Conservation (phyloP, 37 sponge, comb jelly and placozoan genomes). For the Spongilla lacustris region DNA sequence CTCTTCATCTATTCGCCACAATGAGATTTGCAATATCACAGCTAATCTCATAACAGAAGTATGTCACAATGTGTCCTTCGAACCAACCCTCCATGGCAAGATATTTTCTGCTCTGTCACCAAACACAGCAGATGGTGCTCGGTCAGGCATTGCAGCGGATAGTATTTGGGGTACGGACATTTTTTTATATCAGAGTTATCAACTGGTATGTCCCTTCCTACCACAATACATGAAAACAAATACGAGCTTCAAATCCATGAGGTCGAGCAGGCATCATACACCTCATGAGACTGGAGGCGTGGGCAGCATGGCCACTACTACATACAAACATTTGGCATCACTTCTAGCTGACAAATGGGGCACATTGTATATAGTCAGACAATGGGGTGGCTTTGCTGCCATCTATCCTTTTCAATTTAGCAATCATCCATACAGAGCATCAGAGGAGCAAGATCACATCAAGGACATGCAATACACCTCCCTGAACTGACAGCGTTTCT, state of each 20-base stretch:
- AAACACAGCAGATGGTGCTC: not conserved
- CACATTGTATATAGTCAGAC: not conserved
- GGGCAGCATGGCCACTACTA: slow-evolving; percentile 9
- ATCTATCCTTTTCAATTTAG: too few relatives aligned
- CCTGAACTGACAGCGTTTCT: too few relatives aligned
- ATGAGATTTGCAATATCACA: slow-evolving; percentile 10
- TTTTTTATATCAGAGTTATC: slow-evolving; percentile 26
- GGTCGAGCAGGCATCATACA: slow-evolving; percentile 21
- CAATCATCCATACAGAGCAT: too few relatives aligned
- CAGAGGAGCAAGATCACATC: too few relatives aligned
- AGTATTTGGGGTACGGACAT: slow-evolving; percentile 20
- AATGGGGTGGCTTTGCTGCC: too few relatives aligned
- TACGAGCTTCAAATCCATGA: slow-evolving; percentile 15
- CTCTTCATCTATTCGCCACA: slow-evolving; percentile 2
- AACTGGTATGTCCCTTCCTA: slow-evolving; percentile 17
- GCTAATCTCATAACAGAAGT: slow-evolving; percentile 7
- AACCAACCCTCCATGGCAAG: slow-evolving; percentile 16
- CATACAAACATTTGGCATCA: slow-evolving; percentile 16
- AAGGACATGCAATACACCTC: too few relatives aligned
- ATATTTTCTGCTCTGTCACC: not conserved
- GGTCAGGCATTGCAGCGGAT: slow-evolving; percentile 2
- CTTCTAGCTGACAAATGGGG: slow-evolving; percentile 17
- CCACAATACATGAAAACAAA: not conserved
- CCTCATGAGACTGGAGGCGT: slow-evolving; percentile 25
- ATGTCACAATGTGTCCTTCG: not conserved